phyloP scores from a whole-genome alignment of 2,888 invertebrate genomes.

The Synanthedon vespiformis region DNA sequence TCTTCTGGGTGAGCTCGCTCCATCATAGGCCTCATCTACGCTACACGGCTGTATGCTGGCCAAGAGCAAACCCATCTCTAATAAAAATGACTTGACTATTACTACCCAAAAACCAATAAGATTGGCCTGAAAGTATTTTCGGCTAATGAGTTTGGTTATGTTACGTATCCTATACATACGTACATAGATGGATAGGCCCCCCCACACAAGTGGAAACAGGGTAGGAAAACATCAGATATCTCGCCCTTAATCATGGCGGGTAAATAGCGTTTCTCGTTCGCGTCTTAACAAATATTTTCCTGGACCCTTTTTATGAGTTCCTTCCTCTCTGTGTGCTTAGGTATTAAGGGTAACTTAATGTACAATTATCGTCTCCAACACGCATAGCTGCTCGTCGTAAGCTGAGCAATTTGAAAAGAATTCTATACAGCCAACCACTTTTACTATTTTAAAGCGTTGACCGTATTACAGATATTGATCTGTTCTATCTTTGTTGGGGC shows the following conservation, averaged over 20 bases:
- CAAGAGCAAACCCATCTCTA: too few species aligned
- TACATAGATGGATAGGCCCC: not conserved
- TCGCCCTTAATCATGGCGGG: slow-evolving; percentile 36
- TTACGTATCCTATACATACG: not conserved
- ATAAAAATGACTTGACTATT: too few species aligned
- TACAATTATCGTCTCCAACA: slow-evolving; percentile 18
- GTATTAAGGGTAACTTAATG: slow-evolving; percentile 24
- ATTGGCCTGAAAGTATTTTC: too few species aligned
- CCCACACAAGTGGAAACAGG: slow-evolving; percentile 15
- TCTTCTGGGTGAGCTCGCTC: too few species aligned
- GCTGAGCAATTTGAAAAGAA: not conserved
- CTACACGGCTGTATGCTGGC: too few species aligned
- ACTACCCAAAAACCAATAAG: too few species aligned
- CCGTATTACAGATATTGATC: slow-evolving; percentile 31
- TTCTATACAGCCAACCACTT: not conserved
- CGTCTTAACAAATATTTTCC: slow-evolving; percentile 36
- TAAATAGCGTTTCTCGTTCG: slow-evolving; percentile 24
- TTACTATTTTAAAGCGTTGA: not conserved
- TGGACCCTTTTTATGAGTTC: slow-evolving; percentile 31
- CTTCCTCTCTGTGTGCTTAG: slow-evolving; percentile 19
- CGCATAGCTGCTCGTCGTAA: slow-evolving; percentile 19
- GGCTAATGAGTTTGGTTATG: not conserved
- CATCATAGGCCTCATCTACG: too few species aligned
- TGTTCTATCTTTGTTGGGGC: slow-evolving; percentile 35
- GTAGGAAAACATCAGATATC: slow-evolving; percentile 43